Evolutionary conservation across 2,888 invertebrate genomes (phyloP).

Genomic region (Aelia acuminata): DNA sequence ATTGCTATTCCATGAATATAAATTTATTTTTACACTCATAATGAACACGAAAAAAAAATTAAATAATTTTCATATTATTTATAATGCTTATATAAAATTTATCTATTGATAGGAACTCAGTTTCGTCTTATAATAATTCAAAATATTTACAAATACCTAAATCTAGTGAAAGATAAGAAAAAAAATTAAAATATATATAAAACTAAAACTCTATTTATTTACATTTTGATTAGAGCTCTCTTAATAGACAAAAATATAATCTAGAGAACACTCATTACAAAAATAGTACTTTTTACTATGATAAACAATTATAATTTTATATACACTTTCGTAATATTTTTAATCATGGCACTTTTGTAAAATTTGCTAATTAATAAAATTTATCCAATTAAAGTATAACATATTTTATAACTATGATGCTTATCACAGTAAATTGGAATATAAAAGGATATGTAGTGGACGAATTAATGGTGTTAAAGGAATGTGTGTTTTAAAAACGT

Average conservation of each 20-base stretch:
- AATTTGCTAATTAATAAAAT: not conserved
- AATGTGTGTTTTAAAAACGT: not conserved
- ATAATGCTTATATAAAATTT: not conserved
- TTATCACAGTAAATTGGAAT: not conserved
- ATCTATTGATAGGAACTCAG: not conserved
- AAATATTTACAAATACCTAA: not conserved
- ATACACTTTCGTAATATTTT: not conserved
- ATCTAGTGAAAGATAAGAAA: not conserved
- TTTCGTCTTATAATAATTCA: not conserved
- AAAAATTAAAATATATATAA: not conserved
- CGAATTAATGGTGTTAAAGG: not conserved
- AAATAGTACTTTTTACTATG: not conserved
- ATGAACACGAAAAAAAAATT: not conserved
- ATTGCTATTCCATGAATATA: not conserved
- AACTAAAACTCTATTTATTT: not conserved
- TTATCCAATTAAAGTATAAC: not conserved
- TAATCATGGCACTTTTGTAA: not conserved
- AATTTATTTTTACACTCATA: constrained; percentile 9
- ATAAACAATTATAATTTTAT: not conserved
- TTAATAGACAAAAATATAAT: not conserved
- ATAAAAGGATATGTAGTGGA: not conserved
- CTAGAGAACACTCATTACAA: not conserved
- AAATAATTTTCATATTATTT: not conserved
- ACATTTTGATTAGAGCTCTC: constrained; percentile 37
- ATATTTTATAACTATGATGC: not conserved